Percentiles rank a stretch among this genome's conserved stretches.
Conservation (phyloP, 2,113 vertebrate species). For the Pygoscelis adeliae region DNA sequence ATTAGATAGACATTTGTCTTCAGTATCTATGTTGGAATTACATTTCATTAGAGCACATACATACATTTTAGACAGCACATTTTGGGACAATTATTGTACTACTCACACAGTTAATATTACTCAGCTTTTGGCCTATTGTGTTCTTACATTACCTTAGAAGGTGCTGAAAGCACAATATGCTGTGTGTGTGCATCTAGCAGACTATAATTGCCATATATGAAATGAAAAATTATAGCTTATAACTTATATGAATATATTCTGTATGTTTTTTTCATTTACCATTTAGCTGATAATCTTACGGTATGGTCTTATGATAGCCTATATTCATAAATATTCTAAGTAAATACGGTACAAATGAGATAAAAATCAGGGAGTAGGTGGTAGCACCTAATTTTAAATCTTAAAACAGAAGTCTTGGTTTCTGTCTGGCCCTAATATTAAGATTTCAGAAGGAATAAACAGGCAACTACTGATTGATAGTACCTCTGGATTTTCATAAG, state of each 20-base stretch:
- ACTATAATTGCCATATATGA: neutral
- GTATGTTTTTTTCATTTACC: neutral
- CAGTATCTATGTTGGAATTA: neutral
- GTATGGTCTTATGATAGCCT: neutral
- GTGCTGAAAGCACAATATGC: neutral
- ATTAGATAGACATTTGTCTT: neutral
- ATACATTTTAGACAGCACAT: neutral
- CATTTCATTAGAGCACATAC: neutral
- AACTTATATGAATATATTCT: neutral
- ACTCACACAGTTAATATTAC: neutral
- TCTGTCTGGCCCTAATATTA: neutral
- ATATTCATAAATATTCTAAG: neutral
- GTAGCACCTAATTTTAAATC: neutral
- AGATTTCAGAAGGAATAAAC: neutral
- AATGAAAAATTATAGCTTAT: neutral
- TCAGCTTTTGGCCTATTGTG: neutral
- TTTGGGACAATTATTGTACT: neutral
- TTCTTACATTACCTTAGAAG: neutral
- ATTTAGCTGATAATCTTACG: neutral
- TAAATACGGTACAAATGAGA: neutral
- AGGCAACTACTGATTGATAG: neutral
- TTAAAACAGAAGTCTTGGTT: neutral
- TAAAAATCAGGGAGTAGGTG: neutral
- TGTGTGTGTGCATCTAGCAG: neutral
- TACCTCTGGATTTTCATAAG: neutral